Conservation (phyloP, 2,113 vertebrate species). For the Sinocyclocheilus anophthalmus region DNA sequence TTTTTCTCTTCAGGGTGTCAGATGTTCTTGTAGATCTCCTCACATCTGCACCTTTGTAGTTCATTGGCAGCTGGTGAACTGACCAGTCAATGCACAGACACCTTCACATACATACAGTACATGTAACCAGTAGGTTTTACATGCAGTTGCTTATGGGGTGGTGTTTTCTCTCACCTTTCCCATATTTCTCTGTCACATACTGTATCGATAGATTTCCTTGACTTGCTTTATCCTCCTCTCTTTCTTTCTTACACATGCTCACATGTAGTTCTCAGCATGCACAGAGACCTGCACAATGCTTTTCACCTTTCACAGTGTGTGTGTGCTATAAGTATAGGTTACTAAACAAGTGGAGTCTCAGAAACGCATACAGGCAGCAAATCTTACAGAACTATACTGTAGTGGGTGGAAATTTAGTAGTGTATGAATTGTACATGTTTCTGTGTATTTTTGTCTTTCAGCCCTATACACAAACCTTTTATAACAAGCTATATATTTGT, state of each 20-base stretch:
- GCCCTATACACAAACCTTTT: neutral
- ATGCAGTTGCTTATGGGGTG: neutral
- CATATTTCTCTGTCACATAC: neutral
- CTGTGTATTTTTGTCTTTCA: neutral
- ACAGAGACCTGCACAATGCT: neutral
- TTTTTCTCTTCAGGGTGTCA: neutral
- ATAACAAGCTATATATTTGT: neutral
- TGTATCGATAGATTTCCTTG: conserved; percentile 5
- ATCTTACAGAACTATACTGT: conserved; percentile 17
- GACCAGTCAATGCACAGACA: neutral
- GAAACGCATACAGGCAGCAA: conserved; percentile 19
- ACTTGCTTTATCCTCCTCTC: neutral
- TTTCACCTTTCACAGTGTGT: conserved; percentile 24
- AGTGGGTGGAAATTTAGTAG: neutral
- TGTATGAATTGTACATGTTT: neutral
- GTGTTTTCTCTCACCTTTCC: neutral
- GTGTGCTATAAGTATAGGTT: conserved; percentile 16
- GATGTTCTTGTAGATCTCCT: neutral
- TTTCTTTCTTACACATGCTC: neutral
- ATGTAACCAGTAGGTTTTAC: conserved; percentile 4
- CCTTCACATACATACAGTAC: neutral
- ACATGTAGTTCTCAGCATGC: neutral
- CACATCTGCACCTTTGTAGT: conserved; percentile 15
- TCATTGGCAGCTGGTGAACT: conserved; percentile 1
- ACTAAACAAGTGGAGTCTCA: conserved; percentile 11